A percentile compares a stretch with the other conserved stretches of the same genome.
Conservation (phyloP, 2,888 invertebrate genomes). For the Fragum sueziense region DNA sequence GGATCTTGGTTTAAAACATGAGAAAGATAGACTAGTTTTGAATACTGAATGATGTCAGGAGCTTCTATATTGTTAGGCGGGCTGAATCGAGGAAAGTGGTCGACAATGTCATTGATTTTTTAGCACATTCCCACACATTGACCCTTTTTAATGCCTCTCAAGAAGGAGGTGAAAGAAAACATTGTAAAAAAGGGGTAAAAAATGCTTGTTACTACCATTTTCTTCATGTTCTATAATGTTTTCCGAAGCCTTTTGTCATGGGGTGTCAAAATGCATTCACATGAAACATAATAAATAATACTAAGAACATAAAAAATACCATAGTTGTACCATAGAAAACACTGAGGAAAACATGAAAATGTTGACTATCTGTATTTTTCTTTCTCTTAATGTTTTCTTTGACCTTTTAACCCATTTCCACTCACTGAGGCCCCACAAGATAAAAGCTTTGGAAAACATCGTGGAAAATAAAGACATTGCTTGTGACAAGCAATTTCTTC, state of each 20-base stretch:
- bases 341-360: not conserved
- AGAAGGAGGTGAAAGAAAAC: too few relatives aligned
- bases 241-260: too few relatives aligned
- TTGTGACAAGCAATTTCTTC: too few relatives aligned
- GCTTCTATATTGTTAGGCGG: constrained; percentile 55
- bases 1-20: constrained; percentile 41
- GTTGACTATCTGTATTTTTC: not conserved
- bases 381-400: too few relatives aligned
- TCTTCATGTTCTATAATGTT: too few relatives aligned
- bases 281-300: not conserved
- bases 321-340: not conserved
- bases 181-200: too few relatives aligned
- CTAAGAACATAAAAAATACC: not conserved
- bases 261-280: not conserved
- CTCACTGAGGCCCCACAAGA: too few relatives aligned
- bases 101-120: not conserved
- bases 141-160: not conserved
- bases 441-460: too few relatives aligned
- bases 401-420: not conserved
- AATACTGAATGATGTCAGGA: constrained; percentile 58
- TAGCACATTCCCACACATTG: not conserved
- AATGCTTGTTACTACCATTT: too few relatives aligned
- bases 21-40: constrained; percentile 59
- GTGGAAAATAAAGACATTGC: too few relatives aligned
- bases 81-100: constrained; percentile 39